phyloP scores from a whole-genome alignment of 1,140 invertebrate species.

The Pogonognathellus flavescens region DNA sequence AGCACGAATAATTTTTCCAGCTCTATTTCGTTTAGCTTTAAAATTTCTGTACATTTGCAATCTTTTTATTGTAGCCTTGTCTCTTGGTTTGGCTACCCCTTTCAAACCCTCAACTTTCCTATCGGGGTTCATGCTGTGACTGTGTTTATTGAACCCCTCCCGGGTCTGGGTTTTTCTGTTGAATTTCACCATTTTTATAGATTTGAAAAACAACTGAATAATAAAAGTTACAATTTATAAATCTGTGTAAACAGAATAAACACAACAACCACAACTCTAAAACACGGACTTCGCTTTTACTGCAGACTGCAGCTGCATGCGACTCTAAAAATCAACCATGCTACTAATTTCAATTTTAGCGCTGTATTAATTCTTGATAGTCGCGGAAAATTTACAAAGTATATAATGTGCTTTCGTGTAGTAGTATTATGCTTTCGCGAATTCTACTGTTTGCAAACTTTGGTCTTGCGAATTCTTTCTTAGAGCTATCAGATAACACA shows the following conservation, averaged over 20 bases:
- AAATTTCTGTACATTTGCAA: constrained; percentile 98
- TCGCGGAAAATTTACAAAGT: no score
- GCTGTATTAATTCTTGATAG: neutral
- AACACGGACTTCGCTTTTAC: neutral
- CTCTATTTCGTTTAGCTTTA: constrained; percentile 91
- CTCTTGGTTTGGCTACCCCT: constrained; percentile 86
- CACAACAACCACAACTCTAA: no score
- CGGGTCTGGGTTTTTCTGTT: constrained; percentile 58
- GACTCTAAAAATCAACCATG: neutral
- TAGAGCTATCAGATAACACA: no score
- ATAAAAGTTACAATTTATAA: neutral
- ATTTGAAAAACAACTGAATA: neutral
- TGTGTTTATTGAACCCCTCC: constrained; percentile 69
- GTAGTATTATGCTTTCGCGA: no score
- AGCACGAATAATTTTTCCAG: constrained; percentile 92
- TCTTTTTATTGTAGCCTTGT: constrained; percentile 94
- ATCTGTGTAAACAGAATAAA: neutral
- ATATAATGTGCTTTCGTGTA: no score
- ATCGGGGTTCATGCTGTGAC: constrained; percentile 91
- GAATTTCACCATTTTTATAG: constrained; percentile 61
- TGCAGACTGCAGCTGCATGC: neutral
- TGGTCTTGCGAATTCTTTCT: no score
- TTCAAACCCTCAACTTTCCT: constrained; percentile 81
- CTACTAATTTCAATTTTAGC: neutral
- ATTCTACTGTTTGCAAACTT: no score